Percentiles rank a stretch among this genome's conserved stretches.
These are phyloP conservation scores for Microcebus griseorufus DNA, from an alignment of 2,113 vertebrate species.

Conservation along the genomic window DNA sequence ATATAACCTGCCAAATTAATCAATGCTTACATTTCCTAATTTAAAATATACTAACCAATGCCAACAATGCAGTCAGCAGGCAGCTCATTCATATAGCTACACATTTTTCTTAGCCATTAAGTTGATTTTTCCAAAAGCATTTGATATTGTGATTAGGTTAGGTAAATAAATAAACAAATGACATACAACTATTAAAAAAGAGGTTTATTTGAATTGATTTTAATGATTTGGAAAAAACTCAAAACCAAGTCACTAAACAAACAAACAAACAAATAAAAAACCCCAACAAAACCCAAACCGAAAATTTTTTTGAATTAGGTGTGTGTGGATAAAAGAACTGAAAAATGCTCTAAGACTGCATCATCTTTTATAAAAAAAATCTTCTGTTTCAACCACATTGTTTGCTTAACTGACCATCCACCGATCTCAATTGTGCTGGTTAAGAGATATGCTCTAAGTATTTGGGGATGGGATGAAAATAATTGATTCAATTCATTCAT, in stretches of 20 bases:
- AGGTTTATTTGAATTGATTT: background rate
- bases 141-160: background rate
- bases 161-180: conserved; percentile 7
- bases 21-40: background rate
- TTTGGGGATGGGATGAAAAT: conserved; percentile 46
- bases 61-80: background rate
- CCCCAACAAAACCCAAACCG: background rate
- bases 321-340: background rate
- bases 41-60: background rate
- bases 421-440: background rate
- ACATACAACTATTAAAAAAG: background rate
- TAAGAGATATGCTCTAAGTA: background rate
- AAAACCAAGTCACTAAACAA: conserved; percentile 1
- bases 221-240: background rate
- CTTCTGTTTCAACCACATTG: background rate
- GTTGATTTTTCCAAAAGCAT: background rate
- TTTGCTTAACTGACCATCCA: conserved; percentile 4
- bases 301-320: background rate
- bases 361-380: background rate
- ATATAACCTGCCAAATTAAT: background rate
- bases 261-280: background rate
- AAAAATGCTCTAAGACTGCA: background rate
- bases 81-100: background rate
- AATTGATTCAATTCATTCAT: conserved; percentile 43
- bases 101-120: background rate